Evolutionary conservation across 1,140 invertebrate genomes (phyloP), one percentile per base, ranked within the genome.

Genomic region (Chionoecetes opilio): DNA sequence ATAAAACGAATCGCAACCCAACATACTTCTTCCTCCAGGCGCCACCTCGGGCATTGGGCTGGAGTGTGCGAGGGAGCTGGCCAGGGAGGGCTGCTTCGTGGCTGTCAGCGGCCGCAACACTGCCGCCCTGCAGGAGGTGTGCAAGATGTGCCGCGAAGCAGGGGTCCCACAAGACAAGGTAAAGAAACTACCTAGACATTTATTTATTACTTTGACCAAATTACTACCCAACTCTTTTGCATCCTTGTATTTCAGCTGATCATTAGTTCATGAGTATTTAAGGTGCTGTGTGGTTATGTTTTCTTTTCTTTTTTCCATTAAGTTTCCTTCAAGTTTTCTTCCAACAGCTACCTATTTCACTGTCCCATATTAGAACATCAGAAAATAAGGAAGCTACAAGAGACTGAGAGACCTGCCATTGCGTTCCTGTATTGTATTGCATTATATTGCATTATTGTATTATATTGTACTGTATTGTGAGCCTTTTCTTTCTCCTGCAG

Each of bases 31-130:
- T 63, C 29, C 88, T 89, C 11, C 31, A 94, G 93, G 93, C 38
- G 93, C 93, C 21, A 94, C 86, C 63, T 94, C 93, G 75, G 93
- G 93, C 32, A 94, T 94, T 37, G 93, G 93, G 32, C 31, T 34
- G 82, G 87, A 63, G n/a, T 89, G 86, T 90, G 93, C 93, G 17
- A 84, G 75, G 14, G 63, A 37, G 29, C 89, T 94, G 29, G 86
- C 86, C 8, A 31, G 38, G 35, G 93, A 94, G 34, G 93, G 93
- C n/a, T 94, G 93, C 35, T 94, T 32, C 29, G 26, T 94, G 26
- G 46, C 53, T 26, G 38, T 94, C 21, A 90, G 82, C 37, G 93
- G 93, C 8, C 86, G 93, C 34, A 94, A 94, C 86, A 32, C 32
- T 38, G 34, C 86, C 2, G 93, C 93, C n/a, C 31, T 94, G 41